A percentile compares a stretch with the other conserved stretches of the same genome.
Evolutionary conservation across 92 coral and sea anemone species (phyloP).

Genomic region (Paramuricea clavata): DNA sequence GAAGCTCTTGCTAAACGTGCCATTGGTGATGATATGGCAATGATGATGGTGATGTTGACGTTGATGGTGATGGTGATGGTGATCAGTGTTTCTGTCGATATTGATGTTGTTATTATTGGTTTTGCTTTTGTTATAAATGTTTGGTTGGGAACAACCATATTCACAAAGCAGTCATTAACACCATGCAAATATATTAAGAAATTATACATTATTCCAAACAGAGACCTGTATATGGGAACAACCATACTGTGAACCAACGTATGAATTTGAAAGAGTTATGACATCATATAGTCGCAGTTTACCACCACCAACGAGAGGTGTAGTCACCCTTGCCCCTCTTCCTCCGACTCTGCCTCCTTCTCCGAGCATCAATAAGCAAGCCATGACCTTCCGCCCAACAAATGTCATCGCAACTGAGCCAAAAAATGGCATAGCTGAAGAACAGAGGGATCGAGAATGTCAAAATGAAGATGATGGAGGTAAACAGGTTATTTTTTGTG

Average conservation of each 20-base stretch:
- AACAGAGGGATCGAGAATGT: neutral
- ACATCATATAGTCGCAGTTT: conserved; percentile 15
- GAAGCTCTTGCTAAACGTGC: neutral
- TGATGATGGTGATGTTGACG: neutral
- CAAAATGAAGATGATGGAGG: neutral
- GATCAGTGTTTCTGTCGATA: too few relatives aligned
- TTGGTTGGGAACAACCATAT: too few relatives aligned
- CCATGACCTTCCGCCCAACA: neutral
- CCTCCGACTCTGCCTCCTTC: neutral
- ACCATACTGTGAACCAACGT: conserved; percentile 33
- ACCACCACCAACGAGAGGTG: conserved; percentile 26
- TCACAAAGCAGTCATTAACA: too few relatives aligned
- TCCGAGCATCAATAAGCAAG: neutral
- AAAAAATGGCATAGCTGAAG: neutral
- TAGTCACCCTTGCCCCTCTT: conserved; percentile 1
- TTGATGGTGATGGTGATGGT: conserved; percentile 6
- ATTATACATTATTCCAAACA: conserved; percentile 5
- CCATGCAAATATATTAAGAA: too few relatives aligned
- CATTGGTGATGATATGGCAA: neutral
- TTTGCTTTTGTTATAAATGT: neutral
- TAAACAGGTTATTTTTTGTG: neutral
- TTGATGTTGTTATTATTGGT: neutral
- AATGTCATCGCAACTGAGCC: neutral
- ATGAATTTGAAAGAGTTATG: conserved; percentile 27
- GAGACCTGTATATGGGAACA: conserved; percentile 42